phyloP scores from a whole-genome alignment of 2,113 vertebrate genomes.

The Rutilus rutilus region DNA sequence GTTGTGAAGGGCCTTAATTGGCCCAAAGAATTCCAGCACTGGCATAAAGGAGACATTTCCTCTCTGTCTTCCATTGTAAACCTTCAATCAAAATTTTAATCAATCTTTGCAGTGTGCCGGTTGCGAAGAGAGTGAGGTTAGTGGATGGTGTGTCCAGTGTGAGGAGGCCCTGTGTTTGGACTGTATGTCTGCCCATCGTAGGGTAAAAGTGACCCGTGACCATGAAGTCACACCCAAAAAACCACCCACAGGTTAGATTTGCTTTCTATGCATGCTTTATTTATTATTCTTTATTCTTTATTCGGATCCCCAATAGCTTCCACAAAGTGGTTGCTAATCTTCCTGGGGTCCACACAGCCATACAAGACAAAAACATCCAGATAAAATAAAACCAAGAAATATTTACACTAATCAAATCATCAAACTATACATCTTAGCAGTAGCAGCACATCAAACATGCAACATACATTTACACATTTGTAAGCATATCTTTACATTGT shows the following conservation, averaged over 20 bases:
- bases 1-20: not conserved
- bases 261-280: not conserved
- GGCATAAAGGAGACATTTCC: not conserved
- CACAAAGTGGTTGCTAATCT: too few species aligned
- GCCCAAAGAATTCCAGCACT: not conserved
- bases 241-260: slow-evolving; percentile 53
- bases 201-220: slow-evolving; percentile 84
- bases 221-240: slow-evolving; percentile 75
- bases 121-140: slow-evolving; percentile 79
- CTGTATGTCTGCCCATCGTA: slow-evolving; percentile 82
- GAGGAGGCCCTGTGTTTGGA: slow-evolving; percentile 81
- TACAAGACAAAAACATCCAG: too few species aligned
- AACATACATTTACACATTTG: too few species aligned
- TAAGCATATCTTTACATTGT: too few species aligned
- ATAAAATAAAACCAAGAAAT: too few species aligned
- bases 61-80: not conserved
- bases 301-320: too few species aligned
- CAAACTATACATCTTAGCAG: too few species aligned
- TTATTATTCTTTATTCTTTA: too few species aligned
- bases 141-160: slow-evolving; percentile 83
- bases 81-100: not conserved
- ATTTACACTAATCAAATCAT: too few species aligned
- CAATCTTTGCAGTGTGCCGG: slow-evolving; percentile 60
- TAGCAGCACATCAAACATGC: too few species aligned
- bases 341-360: too few species aligned